Percentiles rank a stretch among this genome's conserved stretches.
These are phyloP conservation scores for Trachymyrmex septentrionalis DNA, from an alignment of 1,140 invertebrate species.

Conservation along the genomic window DNA sequence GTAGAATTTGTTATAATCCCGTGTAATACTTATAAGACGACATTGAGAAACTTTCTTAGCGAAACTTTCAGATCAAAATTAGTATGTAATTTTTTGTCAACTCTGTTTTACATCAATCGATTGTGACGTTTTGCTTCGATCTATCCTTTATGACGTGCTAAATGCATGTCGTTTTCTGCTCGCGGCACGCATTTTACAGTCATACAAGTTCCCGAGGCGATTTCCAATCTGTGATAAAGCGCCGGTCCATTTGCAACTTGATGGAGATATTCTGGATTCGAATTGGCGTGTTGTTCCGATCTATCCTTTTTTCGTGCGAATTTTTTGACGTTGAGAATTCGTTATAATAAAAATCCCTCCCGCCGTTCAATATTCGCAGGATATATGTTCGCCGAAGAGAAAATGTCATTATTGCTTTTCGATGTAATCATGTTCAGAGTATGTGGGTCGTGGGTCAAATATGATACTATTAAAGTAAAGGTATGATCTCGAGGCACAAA, in stretches of 20 bases:
- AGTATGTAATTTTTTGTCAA: conserved; percentile 34
- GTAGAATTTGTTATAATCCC: not conserved
- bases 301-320: conserved; percentile 48
- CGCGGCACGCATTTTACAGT: conserved; percentile 61
- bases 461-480: not conserved
- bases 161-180: conserved; percentile 37
- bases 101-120: conserved; percentile 24
- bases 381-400: conserved; percentile 9
- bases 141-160: conserved; percentile 29
- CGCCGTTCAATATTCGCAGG: conserved; percentile 6
- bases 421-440: conserved; percentile 20
- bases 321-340: conserved; percentile 41
- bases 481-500: no score
- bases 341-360: conserved; percentile 43
- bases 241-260: conserved; percentile 75
- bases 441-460: conserved; percentile 3
- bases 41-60: conserved; percentile 1
- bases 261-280: conserved; percentile 73
- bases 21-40: no score
- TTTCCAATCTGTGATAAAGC: conserved; percentile 76
- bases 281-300: conserved; percentile 68
- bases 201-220: conserved; percentile 68
- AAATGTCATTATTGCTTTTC: conserved; percentile 37
- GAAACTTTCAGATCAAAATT: not conserved
- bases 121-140: conserved; percentile 37